These are phyloP conservation scores for Rhodophaea formosa DNA, from an alignment of 2,888 invertebrate genomes.

Conservation along the genomic window DNA sequence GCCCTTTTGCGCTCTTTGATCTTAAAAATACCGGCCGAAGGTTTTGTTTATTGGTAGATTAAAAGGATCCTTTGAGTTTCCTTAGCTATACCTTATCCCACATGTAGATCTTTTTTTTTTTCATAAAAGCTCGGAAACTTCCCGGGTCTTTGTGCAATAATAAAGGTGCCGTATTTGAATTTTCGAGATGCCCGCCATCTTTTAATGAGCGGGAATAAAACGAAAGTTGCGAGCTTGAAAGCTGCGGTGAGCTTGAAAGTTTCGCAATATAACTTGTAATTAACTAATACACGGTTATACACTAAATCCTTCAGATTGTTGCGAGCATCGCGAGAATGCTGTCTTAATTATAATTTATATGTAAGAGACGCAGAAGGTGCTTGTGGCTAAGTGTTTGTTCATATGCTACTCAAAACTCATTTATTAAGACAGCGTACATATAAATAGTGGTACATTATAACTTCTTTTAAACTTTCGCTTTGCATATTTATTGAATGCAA, in stretches of 20 bases:
- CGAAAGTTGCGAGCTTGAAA: slow-evolving; percentile 8
- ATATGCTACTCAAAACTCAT: too few species aligned
- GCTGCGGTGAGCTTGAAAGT: slow-evolving; percentile 7
- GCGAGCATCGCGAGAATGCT: neutral
- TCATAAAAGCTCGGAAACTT: slow-evolving; percentile 11
- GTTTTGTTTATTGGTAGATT: slow-evolving; percentile 65
- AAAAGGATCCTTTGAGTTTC: slow-evolving; percentile 51
- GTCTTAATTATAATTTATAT: slow-evolving; percentile 1
- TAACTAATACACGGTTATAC: slow-evolving; percentile 15
- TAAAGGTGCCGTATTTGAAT: neutral
- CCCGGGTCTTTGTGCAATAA: slow-evolving; percentile 5
- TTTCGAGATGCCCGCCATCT: slow-evolving; percentile 3
- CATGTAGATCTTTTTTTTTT: slow-evolving; percentile 24
- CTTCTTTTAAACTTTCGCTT: too few species aligned
- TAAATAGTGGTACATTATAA: too few species aligned
- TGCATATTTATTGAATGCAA: too few species aligned
- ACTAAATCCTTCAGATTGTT: slow-evolving; percentile 13
- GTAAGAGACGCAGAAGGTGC: neutral
- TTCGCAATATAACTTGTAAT: slow-evolving; percentile 16
- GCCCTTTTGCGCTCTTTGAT: slow-evolving; percentile 43
- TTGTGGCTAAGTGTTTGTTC: neutral
- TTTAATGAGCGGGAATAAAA: slow-evolving; percentile 15
- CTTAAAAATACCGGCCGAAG: slow-evolving; percentile 36
- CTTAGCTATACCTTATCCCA: slow-evolving; percentile 28
- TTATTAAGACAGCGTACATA: too few species aligned